Evolutionary conservation across 1,140 invertebrate species (phyloP).

Genomic region (Eurytemora carolleeae): DNA sequence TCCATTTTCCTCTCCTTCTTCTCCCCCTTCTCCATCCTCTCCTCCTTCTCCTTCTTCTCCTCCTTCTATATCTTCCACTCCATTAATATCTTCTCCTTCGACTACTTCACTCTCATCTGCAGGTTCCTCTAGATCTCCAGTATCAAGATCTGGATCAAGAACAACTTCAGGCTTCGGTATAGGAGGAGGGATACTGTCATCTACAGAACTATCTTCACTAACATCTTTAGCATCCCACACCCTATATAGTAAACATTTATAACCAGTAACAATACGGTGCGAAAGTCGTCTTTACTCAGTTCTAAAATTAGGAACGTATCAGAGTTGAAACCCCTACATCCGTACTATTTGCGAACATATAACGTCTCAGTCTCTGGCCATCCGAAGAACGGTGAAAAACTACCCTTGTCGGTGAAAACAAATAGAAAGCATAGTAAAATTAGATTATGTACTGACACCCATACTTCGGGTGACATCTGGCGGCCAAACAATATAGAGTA

Average conservation of each 20-base stretch:
- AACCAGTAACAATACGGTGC: background rate
- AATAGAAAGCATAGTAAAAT: background rate
- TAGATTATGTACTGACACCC: no score
- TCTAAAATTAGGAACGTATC: background rate
- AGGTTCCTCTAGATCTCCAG: background rate
- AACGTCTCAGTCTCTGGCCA: no score
- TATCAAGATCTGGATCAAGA: background rate
- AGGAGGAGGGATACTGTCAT: background rate
- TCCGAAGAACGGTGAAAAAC: no score
- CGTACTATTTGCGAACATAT: background rate
- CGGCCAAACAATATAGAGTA: background rate
- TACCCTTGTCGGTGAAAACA: background rate
- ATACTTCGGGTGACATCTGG: no score
- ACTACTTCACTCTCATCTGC: background rate
- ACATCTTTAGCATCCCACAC: constrained; percentile 13
- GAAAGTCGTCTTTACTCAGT: background rate
- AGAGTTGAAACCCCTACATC: no score
- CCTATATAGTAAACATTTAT: background rate
- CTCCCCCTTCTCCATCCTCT: background rate
- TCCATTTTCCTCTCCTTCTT: background rate
- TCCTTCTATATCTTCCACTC: background rate
- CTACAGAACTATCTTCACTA: background rate
- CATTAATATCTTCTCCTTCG: background rate
- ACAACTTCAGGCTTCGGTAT: background rate
- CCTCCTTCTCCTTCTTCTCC: background rate